A percentile compares a stretch with the other conserved stretches of the same genome.
Conservation (phyloP, 2,888 invertebrate species). For the Coecobrya sp. region DNA sequence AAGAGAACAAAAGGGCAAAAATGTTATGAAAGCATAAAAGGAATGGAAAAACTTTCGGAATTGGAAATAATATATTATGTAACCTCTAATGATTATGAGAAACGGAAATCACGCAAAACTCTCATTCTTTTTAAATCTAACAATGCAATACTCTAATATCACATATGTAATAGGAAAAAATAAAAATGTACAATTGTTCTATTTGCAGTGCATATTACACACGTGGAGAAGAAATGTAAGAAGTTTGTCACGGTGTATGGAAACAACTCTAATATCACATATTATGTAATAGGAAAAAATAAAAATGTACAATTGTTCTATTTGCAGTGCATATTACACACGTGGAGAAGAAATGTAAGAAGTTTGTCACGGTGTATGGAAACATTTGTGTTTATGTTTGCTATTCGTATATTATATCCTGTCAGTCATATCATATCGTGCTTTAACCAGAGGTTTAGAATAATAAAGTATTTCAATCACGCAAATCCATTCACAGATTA, state of each 20-base stretch:
- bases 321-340: neutral
- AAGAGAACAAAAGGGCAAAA: neutral
- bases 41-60: neutral
- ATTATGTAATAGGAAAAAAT: neutral
- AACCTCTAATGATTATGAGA: constrained; percentile 50
- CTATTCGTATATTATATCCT: too few relatives aligned
- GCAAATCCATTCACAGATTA: neutral
- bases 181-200: neutral
- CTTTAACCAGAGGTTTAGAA: neutral
- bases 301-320: neutral
- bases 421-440: neutral
- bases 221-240: neutral
- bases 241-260: neutral
- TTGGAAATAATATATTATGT: neutral
- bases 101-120: constrained; percentile 58
- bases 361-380: neutral
- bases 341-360: neutral
- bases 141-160: neutral
- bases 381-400: neutral
- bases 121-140: constrained; percentile 27
- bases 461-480: constrained; percentile 9
- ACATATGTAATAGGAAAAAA: neutral
- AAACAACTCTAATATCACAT: neutral
- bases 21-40: neutral
- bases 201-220: neutral